Percentiles rank a stretch among this genome's conserved stretches.
Evolutionary conservation across 2,113 vertebrate species (phyloP).

Genomic region (Dinomys branickii): DNA sequence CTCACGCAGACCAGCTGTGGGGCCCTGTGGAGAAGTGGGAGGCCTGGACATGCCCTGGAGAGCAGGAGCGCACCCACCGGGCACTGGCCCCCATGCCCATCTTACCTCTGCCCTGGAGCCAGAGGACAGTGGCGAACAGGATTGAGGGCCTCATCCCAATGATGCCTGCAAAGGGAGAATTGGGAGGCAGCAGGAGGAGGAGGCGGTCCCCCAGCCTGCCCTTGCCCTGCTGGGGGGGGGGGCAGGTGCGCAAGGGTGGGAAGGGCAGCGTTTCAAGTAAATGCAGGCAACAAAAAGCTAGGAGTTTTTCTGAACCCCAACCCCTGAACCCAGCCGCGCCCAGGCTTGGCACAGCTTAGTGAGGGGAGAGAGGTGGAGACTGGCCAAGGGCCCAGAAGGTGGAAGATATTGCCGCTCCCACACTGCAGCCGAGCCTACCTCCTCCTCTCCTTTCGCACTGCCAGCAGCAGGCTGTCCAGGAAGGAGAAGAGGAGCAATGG

Average conservation of each 20-base stretch:
- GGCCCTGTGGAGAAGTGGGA: neutral
- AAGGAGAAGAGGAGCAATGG: neutral
- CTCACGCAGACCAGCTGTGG: constrained; percentile 50
- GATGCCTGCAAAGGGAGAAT: neutral
- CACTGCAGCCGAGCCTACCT: neutral
- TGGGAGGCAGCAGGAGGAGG: neutral
- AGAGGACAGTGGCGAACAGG: neutral
- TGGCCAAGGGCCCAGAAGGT: neutral
- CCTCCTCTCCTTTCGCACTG: neutral
- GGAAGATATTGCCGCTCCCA: neutral
- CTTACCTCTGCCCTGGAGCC: constrained; percentile 54
- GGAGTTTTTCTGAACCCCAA: neutral
- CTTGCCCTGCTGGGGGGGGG: neutral
- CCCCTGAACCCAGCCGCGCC: neutral
- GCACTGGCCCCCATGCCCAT: neutral
- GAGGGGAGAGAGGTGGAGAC: neutral
- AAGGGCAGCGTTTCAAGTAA: neutral
- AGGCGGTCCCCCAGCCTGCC: neutral
- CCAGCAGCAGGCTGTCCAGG: neutral
- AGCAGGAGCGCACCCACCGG: rapidly evolving
- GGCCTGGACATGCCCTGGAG: neutral
- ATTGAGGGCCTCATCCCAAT: neutral
- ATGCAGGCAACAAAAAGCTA: neutral
- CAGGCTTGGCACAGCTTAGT: neutral
- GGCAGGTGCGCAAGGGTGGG: neutral